Percentiles rank a stretch among this genome's conserved stretches.
Evolutionary conservation across 1,140 invertebrate species (phyloP).

Genomic region (Magallana angulata): DNA sequence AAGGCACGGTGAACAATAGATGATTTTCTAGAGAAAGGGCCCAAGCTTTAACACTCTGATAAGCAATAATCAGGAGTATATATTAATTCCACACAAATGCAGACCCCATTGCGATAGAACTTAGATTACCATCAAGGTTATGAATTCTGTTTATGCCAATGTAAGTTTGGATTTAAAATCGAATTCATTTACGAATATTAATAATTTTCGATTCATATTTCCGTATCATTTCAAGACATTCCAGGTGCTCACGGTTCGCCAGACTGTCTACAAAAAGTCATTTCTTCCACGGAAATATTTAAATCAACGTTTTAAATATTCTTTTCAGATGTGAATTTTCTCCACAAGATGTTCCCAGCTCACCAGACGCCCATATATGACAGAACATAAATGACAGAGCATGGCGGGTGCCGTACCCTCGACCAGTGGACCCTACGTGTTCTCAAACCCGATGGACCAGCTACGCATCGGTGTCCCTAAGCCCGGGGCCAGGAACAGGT

Average conservation of each 20-base stretch:
- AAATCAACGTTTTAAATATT: no score
- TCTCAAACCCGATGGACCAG: slow-evolving; percentile 20
- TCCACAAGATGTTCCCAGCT: background rate
- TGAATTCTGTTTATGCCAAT: background rate
- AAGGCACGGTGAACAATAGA: slow-evolving; percentile 33
- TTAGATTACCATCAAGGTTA: background rate
- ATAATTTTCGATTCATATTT: background rate
- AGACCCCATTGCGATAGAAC: background rate
- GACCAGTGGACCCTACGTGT: slow-evolving; percentile 1
- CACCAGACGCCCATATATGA: background rate
- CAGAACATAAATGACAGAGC: background rate
- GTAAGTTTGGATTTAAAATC: background rate
- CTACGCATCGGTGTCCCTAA: slow-evolving; percentile 18
- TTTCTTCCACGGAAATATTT: no score
- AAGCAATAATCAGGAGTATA: slow-evolving; percentile 13
- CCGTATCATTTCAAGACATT: no score
- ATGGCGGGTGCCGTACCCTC: slow-evolving; percentile 1
- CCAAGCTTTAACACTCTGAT: slow-evolving; percentile 12
- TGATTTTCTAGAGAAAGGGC: slow-evolving; percentile 24
- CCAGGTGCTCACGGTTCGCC: no score
- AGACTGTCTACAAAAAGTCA: no score
- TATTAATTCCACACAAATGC: background rate
- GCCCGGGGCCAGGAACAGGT: background rate
- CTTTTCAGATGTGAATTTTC: background rate
- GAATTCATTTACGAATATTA: background rate